Evolutionary conservation across 2,888 invertebrate species (phyloP), one percentile per base, ranked within the genome.

Genomic region (Thymelicus lineola): DNA sequence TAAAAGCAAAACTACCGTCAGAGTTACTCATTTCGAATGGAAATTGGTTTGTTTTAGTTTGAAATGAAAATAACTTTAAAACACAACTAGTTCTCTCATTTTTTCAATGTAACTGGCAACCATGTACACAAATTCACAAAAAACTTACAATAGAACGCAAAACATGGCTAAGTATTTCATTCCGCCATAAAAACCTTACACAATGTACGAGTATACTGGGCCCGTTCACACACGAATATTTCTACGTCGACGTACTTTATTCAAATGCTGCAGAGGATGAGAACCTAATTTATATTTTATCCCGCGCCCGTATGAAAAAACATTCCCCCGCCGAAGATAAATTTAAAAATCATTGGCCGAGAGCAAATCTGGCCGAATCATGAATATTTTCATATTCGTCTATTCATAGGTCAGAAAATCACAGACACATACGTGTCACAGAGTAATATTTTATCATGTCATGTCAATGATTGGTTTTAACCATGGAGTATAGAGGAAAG

Each of bases 241-340:
- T 75, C 76, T 60, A 63, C 69, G 58, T 64, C 67, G 68, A 38
- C 71, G 74, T 75, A 74, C 74, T 75, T 78, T 75, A 77, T 77
- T 74, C 77, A 76, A 74, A 77, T 72, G 72, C 63, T 63, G 73
- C 45, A 66, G 74, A 74, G 75, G 77, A 76, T 76, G 75, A 72
- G 75, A 74, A 75, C 72, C 79, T 78, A 80, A 79, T 80, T 80
- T 79, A 80, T 80, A 79, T 80, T 80, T 80, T 78, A 79, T 79
- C 74, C 75, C 58, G 38, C 38, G 50, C 68, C 66, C 72, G 75
- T 74, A 74, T 75, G 75, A 76, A 79, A 78, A 79, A 78, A 77
- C 65, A 74, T 73, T 72, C 75, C 75, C 76, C 57, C 59, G 70
- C 66, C 72, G 74, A 73, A 75, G 76, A 75, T 77, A 76, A 78